Conservation (phyloP, 2,113 vertebrate species). For the Nibea coibor region DNA sequence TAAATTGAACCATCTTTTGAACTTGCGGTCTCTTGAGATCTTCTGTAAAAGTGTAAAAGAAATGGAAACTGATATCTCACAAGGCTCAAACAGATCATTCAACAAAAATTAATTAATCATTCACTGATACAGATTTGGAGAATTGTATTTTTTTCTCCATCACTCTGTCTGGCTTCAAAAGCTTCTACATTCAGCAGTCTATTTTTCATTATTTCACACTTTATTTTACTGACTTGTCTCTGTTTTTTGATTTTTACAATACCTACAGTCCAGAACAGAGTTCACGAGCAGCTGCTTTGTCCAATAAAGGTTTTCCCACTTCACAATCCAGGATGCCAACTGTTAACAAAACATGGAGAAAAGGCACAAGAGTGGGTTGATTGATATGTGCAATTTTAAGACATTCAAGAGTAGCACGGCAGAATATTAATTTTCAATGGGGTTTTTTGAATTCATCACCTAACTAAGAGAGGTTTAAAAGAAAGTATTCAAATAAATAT, state of each 20-base stretch:
- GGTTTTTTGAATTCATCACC: constrained; percentile 46
- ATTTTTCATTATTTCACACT: constrained; percentile 59
- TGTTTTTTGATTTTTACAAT: constrained; percentile 29
- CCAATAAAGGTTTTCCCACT: constrained; percentile 2
- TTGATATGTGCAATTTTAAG: constrained; percentile 45
- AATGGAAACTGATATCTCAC: constrained; percentile 78
- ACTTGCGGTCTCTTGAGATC: constrained; percentile 77
- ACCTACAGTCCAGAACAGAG: constrained; percentile 31
- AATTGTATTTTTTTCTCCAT: constrained; percentile 64
- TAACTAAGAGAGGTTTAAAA: constrained; percentile 31
- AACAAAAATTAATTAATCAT: constrained; percentile 81
- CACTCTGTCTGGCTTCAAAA: constrained; percentile 67
- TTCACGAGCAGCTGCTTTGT: constrained; percentile 29
- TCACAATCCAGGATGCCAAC: constrained; percentile 15
- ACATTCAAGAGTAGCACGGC: constrained; percentile 29
- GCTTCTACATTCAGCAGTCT: constrained; percentile 57
- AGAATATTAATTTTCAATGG: constrained; percentile 51
- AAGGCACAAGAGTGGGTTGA: constrained; percentile 22
- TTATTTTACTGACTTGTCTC: constrained; percentile 7
- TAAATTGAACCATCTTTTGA: constrained; percentile 82
- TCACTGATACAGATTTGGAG: constrained; percentile 72
- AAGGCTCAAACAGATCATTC: constrained; percentile 76
- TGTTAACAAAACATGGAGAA: constrained; percentile 57
- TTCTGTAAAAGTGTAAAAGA: constrained; percentile 70
- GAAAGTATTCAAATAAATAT: background rate